phyloP scores from a whole-genome alignment of 2,113 vertebrate species.

The Prochilodus magdalenae region DNA sequence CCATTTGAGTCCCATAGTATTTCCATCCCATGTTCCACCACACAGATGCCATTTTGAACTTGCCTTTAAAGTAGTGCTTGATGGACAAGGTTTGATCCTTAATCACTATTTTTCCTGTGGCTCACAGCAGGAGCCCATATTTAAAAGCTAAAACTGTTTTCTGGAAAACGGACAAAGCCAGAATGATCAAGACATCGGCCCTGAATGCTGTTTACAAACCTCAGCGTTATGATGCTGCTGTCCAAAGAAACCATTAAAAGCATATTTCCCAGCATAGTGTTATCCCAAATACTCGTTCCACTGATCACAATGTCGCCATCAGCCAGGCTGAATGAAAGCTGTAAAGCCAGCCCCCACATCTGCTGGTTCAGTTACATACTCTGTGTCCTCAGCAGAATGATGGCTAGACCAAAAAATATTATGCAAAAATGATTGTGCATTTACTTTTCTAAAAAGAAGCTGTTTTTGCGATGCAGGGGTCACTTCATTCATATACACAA shows the following conservation, averaged over 20 bases:
- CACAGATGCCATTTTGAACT: neutral
- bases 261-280: neutral
- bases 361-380: neutral
- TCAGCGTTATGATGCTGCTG: constrained; percentile 43
- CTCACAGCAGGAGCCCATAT: neutral
- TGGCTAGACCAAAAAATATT: neutral
- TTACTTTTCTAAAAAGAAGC: neutral
- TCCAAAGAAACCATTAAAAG: neutral
- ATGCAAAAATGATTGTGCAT: neutral
- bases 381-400: too few species aligned
- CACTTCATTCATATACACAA: constrained; percentile 66
- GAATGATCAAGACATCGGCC: neutral
- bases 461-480: neutral
- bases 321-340: neutral
- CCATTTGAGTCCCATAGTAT: too few species aligned
- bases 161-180: constrained; percentile 52
- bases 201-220: constrained; percentile 37
- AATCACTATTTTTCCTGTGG: too few species aligned
- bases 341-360: neutral
- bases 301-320: neutral
- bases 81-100: neutral
- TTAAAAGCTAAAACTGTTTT: constrained; percentile 5
- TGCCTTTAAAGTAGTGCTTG: constrained; percentile 11
- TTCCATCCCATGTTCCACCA: too few species aligned
- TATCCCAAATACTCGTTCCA: neutral